These are phyloP conservation scores for Polypterus bichir DNA, from an alignment of 2,113 vertebrate species.

Conservation along the genomic window DNA sequence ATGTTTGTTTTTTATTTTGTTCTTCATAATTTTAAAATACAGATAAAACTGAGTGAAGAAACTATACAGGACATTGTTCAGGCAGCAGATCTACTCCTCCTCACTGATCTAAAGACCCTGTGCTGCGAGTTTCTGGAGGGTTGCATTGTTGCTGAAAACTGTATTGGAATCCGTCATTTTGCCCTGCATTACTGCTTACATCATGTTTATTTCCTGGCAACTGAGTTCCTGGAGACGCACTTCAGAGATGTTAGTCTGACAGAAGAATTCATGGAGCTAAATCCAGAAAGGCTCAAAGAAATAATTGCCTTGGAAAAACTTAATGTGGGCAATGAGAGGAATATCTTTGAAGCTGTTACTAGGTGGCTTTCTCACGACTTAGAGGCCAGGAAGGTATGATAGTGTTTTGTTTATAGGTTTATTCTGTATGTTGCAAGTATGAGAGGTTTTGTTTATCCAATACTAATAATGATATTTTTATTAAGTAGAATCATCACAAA, in stretches of 20 bases:
- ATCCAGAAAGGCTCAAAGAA: conserved; percentile 72
- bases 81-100: conserved; percentile 86
- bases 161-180: conserved; percentile 91
- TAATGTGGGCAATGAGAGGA: conserved; percentile 89
- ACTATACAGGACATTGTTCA: conserved; percentile 96
- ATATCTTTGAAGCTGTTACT: conserved; percentile 85
- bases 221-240: conserved; percentile 92
- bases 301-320: conserved; percentile 87
- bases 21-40: conserved; percentile 5
- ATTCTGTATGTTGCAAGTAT: not conserved
- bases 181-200: conserved; percentile 88
- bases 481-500: too few species aligned
- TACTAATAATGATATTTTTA: not conserved
- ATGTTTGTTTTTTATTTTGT: too few species aligned
- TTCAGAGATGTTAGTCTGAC: conserved; percentile 82
- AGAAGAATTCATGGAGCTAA: conserved; percentile 86
- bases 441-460: not conserved
- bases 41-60: conserved; percentile 88
- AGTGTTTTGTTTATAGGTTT: too few species aligned
- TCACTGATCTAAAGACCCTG: conserved; percentile 86
- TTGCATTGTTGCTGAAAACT: conserved; percentile 93
- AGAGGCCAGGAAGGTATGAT: conserved; percentile 74
- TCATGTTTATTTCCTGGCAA: conserved; percentile 84
- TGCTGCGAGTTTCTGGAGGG: conserved; percentile 95
- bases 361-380: conserved; percentile 81